phyloP scores from a whole-genome alignment of 2,113 vertebrate genomes.

The Otus sunia region DNA sequence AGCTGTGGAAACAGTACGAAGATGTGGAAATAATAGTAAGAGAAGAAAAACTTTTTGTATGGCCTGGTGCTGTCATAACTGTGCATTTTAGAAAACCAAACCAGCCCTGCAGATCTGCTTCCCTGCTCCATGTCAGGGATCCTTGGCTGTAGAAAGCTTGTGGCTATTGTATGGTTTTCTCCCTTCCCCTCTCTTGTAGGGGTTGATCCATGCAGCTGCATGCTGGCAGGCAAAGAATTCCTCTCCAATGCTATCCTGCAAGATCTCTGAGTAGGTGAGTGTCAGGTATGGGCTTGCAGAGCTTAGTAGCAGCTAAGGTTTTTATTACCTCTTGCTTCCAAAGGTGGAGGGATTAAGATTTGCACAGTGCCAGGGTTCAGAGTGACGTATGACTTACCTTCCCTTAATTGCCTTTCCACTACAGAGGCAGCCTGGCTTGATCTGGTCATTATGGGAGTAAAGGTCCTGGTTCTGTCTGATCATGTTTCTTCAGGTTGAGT shows the following conservation, averaged over 20 bases:
- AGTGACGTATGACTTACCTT: not conserved
- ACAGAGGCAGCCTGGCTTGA: not conserved
- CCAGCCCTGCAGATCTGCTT: not conserved
- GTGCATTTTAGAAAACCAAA: not conserved
- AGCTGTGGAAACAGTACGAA: not conserved
- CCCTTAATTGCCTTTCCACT: not conserved
- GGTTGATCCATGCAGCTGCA: not conserved
- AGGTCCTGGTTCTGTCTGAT: not conserved
- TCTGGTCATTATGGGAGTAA: not conserved
- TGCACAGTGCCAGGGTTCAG: not conserved
- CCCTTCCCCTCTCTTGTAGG: not conserved
- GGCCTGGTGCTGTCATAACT: not conserved
- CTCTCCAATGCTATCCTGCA: accelerated
- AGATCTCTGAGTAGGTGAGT: not conserved
- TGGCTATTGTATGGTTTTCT: not conserved
- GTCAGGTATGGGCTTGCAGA: not conserved
- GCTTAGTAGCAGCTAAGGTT: not conserved
- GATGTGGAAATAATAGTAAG: not conserved
- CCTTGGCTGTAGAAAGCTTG: accelerated
- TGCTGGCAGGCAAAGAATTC: not conserved
- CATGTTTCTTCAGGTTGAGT: not conserved
- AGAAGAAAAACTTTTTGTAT: not conserved
- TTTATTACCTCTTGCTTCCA: not conserved
- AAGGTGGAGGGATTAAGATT: not conserved
- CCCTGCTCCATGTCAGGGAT: accelerated